These are phyloP conservation scores for Callocephalon fimbriatum DNA, from an alignment of 2,113 vertebrate genomes.

Conservation along the genomic window DNA sequence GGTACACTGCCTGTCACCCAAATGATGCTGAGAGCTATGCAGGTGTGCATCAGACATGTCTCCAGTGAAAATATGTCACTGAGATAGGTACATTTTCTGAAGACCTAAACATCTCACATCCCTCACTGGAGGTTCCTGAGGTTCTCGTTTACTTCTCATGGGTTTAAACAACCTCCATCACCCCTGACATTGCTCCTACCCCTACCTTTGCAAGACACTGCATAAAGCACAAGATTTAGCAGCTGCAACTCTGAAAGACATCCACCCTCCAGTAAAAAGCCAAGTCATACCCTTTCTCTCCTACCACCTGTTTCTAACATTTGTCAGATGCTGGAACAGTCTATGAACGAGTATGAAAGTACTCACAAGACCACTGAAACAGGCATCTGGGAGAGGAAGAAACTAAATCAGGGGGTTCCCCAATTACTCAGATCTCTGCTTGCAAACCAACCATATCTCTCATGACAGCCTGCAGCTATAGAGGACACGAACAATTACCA, in stretches of 20 bases:
- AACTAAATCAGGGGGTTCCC: neutral
- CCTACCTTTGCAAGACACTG: neutral
- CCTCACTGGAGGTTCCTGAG: neutral
- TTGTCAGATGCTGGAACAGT: neutral
- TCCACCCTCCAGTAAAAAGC: neutral
- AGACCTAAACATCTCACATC: neutral
- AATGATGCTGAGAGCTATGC: neutral
- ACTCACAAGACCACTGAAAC: neutral
- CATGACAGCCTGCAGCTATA: neutral
- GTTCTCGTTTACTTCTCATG: neutral
- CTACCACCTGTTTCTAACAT: neutral
- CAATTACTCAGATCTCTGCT: neutral
- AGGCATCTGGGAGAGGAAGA: neutral
- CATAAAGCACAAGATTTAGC: neutral
- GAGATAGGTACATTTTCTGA: rapidly evolving
- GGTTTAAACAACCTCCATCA: rapidly evolving
- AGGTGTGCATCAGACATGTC: neutral
- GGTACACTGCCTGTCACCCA: neutral
- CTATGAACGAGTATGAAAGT: rapidly evolving
- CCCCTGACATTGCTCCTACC: neutral
- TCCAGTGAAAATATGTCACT: neutral
- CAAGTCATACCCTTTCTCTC: neutral
- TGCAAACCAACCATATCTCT: neutral
- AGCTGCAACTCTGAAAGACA: neutral
- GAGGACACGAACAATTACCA: neutral